phyloP scores from a whole-genome alignment of 2,797 vertebrate species.

The Molossus alvarezi region DNA sequence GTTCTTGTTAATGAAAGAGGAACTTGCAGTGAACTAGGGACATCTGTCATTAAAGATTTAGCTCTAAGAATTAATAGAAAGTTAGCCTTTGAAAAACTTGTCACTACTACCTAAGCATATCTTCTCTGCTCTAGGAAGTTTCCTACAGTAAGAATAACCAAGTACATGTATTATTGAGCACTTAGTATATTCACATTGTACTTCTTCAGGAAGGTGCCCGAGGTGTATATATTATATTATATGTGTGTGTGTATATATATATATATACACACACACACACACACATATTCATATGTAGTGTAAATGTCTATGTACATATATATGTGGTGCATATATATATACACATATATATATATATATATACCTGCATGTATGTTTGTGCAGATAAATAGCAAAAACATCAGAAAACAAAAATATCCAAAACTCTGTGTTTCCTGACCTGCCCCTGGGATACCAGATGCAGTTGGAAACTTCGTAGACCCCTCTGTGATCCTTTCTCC shows the following conservation, averaged over 20 bases:
- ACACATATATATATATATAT: not conserved
- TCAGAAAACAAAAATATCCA: not conserved
- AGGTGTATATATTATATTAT: not conserved
- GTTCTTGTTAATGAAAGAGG: conserved; percentile 10
- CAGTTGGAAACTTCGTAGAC: not conserved
- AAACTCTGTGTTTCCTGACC: not conserved
- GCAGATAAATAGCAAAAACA: not conserved
- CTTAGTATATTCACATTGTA: not conserved
- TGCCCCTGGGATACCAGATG: not conserved
- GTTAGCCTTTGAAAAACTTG: not conserved
- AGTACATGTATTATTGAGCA: not conserved
- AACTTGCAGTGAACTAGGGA: conserved; percentile 5
- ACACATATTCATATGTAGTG: too few species aligned
- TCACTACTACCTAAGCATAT: not conserved
- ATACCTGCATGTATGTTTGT: not conserved
- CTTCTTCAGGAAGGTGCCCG: not conserved
- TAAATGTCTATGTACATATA: not conserved
- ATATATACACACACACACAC: too few species aligned
- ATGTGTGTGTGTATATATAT: too few species aligned
- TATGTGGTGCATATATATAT: not conserved
- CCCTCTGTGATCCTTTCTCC: not conserved
- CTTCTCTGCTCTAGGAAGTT: not conserved
- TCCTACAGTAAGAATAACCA: not conserved
- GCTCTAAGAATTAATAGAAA: not conserved
- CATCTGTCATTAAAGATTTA: conserved; percentile 15